Evolutionary conservation across 2,888 invertebrate species (phyloP), one percentile per base, ranked within the genome.

Genomic region (Cataglyphis altisquamis): DNA sequence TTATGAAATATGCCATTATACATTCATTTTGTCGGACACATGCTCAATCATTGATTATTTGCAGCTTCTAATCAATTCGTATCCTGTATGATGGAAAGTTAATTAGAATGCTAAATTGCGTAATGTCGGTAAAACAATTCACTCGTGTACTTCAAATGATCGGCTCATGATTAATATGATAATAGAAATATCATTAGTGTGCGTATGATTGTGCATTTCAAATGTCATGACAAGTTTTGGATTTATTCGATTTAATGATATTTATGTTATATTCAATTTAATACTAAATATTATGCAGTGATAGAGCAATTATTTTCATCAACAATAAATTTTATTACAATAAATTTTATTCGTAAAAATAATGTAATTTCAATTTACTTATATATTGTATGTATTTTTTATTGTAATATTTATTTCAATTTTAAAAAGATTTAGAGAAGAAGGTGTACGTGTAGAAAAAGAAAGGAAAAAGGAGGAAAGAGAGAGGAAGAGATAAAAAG

Each of bases 21-120:
- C n/a, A 12, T 60, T 18, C 45, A 52, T 77, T 67, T 77, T 55
- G 77, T 77, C 77, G 12, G 21, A 66, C n/a, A 39, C 6, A 39
- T 8, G 21, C 48, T 55, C 55, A 75, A 75, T 39, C 64, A 64
- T 77, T 10, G 8, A 29, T 29, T 29, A 29, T 77, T 55, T 6
- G 29, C 41, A 29, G 29, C 45, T 29, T 55, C 12, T 6, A 25
- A 12, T 64, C n/a, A 9, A 66, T 74, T 74, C 32, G 15, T n/a
- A 1, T 25, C 21, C 3, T 63, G 21, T 1, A 12, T 55, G n/a
- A 41, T 55, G 9, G n/a, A 77, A 41, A 66, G 55, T 66, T 67
- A 57, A 77, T 77, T 55, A 66, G 41, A 55, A 29, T 9, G 12
- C 25, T 29, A 66, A 66, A 55, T 15, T 39, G 25, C n/a, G 0